Evolutionary conservation across 2,797 vertebrate species (phyloP).

Genomic region (Thaleichthys pacificus): DNA sequence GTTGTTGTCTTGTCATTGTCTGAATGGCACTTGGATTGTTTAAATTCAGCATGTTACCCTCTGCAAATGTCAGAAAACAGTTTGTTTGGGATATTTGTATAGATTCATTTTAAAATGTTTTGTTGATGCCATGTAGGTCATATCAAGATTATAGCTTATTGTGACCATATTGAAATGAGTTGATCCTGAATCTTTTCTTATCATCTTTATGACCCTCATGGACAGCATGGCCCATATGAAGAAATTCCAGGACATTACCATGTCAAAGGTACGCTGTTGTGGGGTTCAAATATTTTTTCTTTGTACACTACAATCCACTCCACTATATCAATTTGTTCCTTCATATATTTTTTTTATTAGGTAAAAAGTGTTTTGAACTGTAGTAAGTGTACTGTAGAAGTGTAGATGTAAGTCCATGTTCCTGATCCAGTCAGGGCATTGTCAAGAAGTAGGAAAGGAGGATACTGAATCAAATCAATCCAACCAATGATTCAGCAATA

Average conservation of each 20-base stretch:
- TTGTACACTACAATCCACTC: too few species aligned
- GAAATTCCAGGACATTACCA: conserved; percentile 70
- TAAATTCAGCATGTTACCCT: neutral
- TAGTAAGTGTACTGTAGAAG: too few species aligned
- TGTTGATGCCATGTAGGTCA: neutral
- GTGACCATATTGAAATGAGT: conserved; percentile 3
- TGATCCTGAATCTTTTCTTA: too few species aligned
- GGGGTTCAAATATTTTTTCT: neutral
- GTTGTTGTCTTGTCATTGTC: neutral
- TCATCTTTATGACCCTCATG: too few species aligned
- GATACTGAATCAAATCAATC: too few species aligned
- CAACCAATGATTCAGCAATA: too few species aligned
- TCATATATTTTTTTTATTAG: too few species aligned
- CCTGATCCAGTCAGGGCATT: too few species aligned
- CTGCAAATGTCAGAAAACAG: neutral
- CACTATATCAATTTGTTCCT: too few species aligned
- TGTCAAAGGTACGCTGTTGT: conserved; percentile 72
- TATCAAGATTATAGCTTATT: neutral
- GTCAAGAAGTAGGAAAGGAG: too few species aligned
- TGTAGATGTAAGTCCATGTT: too few species aligned
- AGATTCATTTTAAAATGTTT: neutral
- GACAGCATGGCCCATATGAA: conserved; percentile 67
- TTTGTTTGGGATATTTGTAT: neutral
- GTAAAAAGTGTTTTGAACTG: too few species aligned
- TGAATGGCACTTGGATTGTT: neutral